A percentile compares a stretch with the other conserved stretches of the same genome.
These are phyloP conservation scores for Gasteruption jaculator DNA, from an alignment of 2,888 invertebrate species.

Conservation along the genomic window DNA sequence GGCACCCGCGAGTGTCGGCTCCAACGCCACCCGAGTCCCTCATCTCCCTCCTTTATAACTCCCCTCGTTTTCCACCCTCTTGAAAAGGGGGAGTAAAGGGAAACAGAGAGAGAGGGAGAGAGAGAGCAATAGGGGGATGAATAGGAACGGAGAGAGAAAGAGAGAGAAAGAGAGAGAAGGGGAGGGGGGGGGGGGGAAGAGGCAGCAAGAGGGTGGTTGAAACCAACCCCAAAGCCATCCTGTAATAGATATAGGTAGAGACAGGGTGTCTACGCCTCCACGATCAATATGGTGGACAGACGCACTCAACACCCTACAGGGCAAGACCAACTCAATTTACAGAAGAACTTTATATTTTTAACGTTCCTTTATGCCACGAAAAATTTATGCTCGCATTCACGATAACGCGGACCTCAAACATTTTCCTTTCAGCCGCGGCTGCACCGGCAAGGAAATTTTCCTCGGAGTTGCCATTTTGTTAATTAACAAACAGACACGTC, in stretches of 20 bases:
- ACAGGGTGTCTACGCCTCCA: slow-evolving; percentile 37
- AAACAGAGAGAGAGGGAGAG: slow-evolving; percentile 1
- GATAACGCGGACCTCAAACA: no score
- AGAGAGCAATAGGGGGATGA: background rate
- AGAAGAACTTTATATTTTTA: no score
- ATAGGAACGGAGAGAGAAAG: slow-evolving; percentile 20
- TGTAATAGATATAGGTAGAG: slow-evolving; percentile 34
- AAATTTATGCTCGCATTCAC: no score
- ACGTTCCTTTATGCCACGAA: no score
- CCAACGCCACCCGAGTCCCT: slow-evolving; percentile 58
- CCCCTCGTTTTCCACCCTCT: slow-evolving; percentile 37
- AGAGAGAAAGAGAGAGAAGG: background rate
- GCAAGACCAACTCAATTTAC: slow-evolving; percentile 39
- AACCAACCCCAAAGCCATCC: slow-evolving; percentile 38
- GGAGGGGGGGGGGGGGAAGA: background rate
- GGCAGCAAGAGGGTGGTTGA: slow-evolving; percentile 19
- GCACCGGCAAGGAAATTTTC: no score
- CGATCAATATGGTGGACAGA: slow-evolving; percentile 53
- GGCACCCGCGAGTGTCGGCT: slow-evolving; percentile 59
- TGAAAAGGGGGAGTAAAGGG: slow-evolving; percentile 7
- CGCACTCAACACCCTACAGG: slow-evolving; percentile 43
- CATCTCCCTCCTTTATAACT: slow-evolving; percentile 35
- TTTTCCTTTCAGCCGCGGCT: no score
- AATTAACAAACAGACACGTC: no score
- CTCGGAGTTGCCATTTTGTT: no score